Percentiles rank a stretch among this genome's conserved stretches.
phyloP scores from a whole-genome alignment of 2,888 invertebrate genomes.

The Nemapogon koenigi region DNA sequence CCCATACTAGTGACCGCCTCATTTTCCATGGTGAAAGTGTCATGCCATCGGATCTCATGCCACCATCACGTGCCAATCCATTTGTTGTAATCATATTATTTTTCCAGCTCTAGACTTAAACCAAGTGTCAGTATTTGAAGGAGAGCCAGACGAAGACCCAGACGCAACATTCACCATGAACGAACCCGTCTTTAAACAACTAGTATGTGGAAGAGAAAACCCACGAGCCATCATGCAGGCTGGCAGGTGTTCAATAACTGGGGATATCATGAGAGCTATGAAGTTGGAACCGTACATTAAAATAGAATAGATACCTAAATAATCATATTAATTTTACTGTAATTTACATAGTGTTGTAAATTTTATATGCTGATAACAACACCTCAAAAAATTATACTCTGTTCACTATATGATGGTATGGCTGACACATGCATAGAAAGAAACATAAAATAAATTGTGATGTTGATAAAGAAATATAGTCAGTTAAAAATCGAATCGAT shows the following conservation, averaged over 20 bases:
- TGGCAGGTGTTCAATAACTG: constrained; percentile 55
- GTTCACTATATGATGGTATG: no score
- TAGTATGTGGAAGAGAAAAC: constrained; percentile 46
- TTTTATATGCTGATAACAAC: no score
- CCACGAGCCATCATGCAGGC: constrained; percentile 49
- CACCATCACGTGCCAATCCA: no score
- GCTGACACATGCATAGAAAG: no score
- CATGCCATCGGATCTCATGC: no score
- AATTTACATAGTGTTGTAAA: not conserved
- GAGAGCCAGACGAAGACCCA: constrained; percentile 45
- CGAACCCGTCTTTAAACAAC: constrained; percentile 47
- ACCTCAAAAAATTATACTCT: no score
- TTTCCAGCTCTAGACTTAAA: constrained; percentile 51
- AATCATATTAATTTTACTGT: not conserved
- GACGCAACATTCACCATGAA: constrained; percentile 53
- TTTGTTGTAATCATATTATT: no score
- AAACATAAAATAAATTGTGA: no score
- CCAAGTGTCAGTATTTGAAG: constrained; percentile 45
- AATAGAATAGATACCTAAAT: constrained; percentile 16
- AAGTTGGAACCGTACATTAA: constrained; percentile 55
- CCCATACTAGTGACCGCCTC: no score
- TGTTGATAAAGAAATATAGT: no score
- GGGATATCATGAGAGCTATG: constrained; percentile 60
- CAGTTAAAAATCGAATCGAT: no score
- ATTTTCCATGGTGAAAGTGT: no score